A percentile compares a stretch with the other conserved stretches of the same genome.
Evolutionary conservation across 1,140 invertebrate species (phyloP).

Genomic region (Sycophaga agraensis): DNA sequence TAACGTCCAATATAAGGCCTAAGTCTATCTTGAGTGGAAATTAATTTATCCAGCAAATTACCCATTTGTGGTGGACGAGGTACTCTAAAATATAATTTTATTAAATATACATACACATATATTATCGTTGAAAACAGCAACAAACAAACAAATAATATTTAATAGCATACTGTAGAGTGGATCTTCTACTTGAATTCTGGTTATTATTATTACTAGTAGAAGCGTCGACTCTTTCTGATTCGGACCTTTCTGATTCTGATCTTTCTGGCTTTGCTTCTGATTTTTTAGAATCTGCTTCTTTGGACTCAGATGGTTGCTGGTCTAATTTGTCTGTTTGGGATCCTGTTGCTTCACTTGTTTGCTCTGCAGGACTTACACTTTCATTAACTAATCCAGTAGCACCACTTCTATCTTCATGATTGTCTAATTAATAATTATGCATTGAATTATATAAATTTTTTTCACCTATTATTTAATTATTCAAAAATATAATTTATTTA

Average conservation of each 20-base stretch:
- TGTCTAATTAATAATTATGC: neutral
- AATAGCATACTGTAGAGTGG: conserved; percentile 13
- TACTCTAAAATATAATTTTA: conserved; percentile 35
- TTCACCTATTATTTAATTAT: too few species aligned
- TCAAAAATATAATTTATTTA: too few species aligned
- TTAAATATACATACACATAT: neutral
- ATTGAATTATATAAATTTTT: too few species aligned
- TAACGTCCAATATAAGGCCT: conserved; percentile 66
- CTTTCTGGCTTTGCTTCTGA: neutral
- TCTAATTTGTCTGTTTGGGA: too few species aligned
- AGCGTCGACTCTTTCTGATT: conserved; percentile 5
- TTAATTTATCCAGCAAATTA: conserved; percentile 62
- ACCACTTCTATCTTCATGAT: conserved; percentile 3
- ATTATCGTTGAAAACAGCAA: neutral
- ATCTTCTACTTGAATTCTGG: conserved; percentile 5
- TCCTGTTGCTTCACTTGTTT: neutral
- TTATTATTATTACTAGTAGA: conserved; percentile 19
- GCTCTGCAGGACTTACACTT: neutral
- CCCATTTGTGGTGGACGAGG: conserved; percentile 63
- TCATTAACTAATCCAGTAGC: conserved; percentile 1
- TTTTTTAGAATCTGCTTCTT: neutral
- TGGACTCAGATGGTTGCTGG: neutral
- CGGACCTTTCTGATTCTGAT: conserved; percentile 1
- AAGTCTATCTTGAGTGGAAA: conserved; percentile 64
- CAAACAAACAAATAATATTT: neutral